Evolutionary conservation across 2,797 vertebrate genomes (phyloP).

Genomic region (Cynodonichthys magdalenae): DNA sequence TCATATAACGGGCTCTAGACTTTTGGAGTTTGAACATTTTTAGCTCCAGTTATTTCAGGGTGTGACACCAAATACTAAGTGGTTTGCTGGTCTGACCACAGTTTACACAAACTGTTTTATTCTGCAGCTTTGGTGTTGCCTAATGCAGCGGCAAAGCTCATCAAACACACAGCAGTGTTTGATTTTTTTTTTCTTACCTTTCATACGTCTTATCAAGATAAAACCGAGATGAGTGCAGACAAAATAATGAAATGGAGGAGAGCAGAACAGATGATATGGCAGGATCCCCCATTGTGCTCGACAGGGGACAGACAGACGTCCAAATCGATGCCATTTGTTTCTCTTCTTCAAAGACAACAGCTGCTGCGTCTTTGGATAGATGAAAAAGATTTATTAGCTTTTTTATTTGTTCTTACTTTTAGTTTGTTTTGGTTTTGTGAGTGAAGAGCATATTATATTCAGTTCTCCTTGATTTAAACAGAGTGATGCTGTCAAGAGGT

Average conservation of each 20-base stretch:
- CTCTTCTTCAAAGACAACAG: slow-evolving; percentile 52
- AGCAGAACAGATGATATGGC: slow-evolving; percentile 38
- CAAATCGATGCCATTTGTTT: slow-evolving; percentile 56
- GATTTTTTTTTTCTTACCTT: slow-evolving; percentile 46
- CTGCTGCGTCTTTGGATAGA: slow-evolving; percentile 52
- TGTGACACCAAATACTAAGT: slow-evolving; percentile 5
- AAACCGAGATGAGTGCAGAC: slow-evolving; percentile 53
- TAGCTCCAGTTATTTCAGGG: neutral
- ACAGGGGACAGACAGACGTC: slow-evolving; percentile 63
- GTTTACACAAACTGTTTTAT: slow-evolving; percentile 23
- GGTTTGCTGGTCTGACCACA: slow-evolving; percentile 19
- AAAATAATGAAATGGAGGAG: slow-evolving; percentile 53
- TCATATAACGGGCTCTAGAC: slow-evolving; percentile 30
- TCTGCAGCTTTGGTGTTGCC: slow-evolving; percentile 11
- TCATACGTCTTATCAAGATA: slow-evolving; percentile 51
- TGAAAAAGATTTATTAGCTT: slow-evolving; percentile 46
- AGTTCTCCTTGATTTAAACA: slow-evolving; percentile 31
- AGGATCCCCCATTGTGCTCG: slow-evolving; percentile 51
- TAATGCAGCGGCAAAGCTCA: slow-evolving; percentile 43
- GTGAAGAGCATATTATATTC: slow-evolving; percentile 32
- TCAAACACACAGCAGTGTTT: slow-evolving; percentile 43
- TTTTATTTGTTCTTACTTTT: slow-evolving; percentile 26
- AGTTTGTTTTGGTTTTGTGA: slow-evolving; percentile 27
- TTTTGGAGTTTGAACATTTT: slow-evolving; percentile 4
- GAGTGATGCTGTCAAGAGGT: slow-evolving; percentile 28